A percentile compares a stretch with the other conserved stretches of the same genome.
Conservation (phyloP, 2,888 invertebrate species). For the Elgonia sp. region DNA sequence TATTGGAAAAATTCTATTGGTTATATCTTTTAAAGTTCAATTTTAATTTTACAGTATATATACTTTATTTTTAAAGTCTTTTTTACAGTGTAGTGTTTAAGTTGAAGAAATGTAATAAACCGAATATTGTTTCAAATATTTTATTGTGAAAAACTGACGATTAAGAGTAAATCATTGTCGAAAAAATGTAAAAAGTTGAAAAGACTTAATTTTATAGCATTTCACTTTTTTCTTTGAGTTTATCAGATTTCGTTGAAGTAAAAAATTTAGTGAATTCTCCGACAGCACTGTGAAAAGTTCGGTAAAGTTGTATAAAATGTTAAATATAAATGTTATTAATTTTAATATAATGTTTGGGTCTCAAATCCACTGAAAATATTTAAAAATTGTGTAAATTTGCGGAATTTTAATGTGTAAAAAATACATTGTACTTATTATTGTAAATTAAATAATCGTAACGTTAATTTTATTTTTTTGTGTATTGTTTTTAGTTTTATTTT, state of each 20-base stretch:
- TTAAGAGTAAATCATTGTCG: neutral
- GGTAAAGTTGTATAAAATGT: conserved; percentile 6
- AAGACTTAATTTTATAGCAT: neutral
- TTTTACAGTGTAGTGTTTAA: no score
- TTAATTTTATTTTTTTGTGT: no score
- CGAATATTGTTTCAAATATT: neutral
- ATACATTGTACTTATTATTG: no score
- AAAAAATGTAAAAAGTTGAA: neutral
- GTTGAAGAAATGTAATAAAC: no score
- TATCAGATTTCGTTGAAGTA: neutral
- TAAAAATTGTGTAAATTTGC: no score
- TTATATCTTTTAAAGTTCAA: no score
- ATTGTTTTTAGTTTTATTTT: no score
- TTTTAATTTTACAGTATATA: no score
- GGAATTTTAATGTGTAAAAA: neutral
- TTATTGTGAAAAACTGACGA: no score
- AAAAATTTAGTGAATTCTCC: neutral
- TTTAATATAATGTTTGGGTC: neutral
- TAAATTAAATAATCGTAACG: no score
- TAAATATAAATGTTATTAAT: neutral
- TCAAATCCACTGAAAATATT: neutral
- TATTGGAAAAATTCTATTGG: no score
- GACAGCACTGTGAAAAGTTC: neutral
- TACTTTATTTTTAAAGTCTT: no score
- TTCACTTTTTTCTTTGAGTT: neutral